Base-by-base conservation (phyloP, 2,113 vertebrate genomes). In the Hippocampus guttulatus region DNA sequence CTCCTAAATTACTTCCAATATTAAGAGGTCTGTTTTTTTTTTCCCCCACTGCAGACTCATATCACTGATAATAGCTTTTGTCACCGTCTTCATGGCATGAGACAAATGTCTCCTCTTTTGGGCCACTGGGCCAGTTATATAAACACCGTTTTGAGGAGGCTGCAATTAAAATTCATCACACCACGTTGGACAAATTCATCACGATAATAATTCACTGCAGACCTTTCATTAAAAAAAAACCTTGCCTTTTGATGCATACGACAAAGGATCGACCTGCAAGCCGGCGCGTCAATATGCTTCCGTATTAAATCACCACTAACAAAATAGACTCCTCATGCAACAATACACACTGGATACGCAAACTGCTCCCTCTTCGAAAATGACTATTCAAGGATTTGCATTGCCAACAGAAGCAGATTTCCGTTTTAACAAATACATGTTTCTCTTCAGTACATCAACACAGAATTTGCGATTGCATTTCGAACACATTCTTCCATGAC, bases 101-200 rank as follows among this genome's bases (percentile, higher is more conserved):
- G 78, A 85, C 77, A 77, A 80, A 86, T 75, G 76, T 85, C 78
- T 86, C 67, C 78, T 81, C 72, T 70, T 84, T 73, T 80, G 75
- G 66, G 38, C 75, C 78, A 80, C 47, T 40, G 71, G 83, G 76
- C 83, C 76, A 80, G 77, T 85, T 82, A 82, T 67, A 85, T 83
- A 80, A 84, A 84, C 41, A 21, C 64, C 64, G 60, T 71, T 82
- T 71, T 72, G 54, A 64, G 67, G 69, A 68, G 64, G 77, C 73
- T 5, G 68, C 77, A 80, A 79, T 79, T 85, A 75, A 68, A 60
- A 84, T 80, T 75, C 79, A 81, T 66, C 54, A 41, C 47, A 71
- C 45, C 64, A 68, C 30, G 54, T 66, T 7, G 6, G 69, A 69
- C 68, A 68, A 63, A 84, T 80, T 74, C 79, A 81, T 66, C 54